Base-by-base conservation (phyloP, 2,888 invertebrate species). In the Megamerina dolium region DNA sequence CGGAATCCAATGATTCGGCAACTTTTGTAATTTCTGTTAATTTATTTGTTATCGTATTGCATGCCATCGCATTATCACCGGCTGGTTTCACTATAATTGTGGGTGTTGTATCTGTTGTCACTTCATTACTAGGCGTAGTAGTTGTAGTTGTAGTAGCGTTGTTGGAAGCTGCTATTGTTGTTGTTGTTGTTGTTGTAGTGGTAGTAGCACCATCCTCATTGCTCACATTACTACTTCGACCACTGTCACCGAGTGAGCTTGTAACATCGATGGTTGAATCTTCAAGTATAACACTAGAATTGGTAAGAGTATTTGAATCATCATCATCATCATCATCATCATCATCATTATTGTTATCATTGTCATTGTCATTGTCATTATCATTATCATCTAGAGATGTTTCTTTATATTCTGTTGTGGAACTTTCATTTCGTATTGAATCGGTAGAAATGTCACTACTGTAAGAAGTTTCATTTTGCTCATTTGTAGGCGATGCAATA, bases 11-110 rank as follows among this genome's bases (percentile, higher is more conserved):
- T 49, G 81, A 79, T 62, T 83, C 83, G 2, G 83, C 82, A 17
- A 83, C 73, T 43, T 75, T 76, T 12, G 82, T 80, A 13, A 83
- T 81, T 64, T 82, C 81, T 13, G 76, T 71, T 46, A 83, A 64
- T 59, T 77, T 76, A 55, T 78, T 78, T n/a, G 81, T 75, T 45
- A 83, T 82, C 37, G 82, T 80, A 55, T 80, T 80, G 29, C 82
- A 76, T 14, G 82, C 82, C 53, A 79, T 75, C 50, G 74, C 72
- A 66, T 82, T 82, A 53, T 72, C 73, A 8, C 64, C 65, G n/a
- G 68, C 65, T 3, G 71, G 68, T 23, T 59, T 59, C 13, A 68
- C 56, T 13, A 60, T 53, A 31, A 67, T 47, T 9, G 61, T 59
- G 20, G 5, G 13, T 13, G 35, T 17, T 30, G 44, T 20, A n/a